Percentiles rank a stretch among this genome's conserved stretches.
These are phyloP conservation scores for Nerophis ophidion DNA, from an alignment of 2,113 vertebrate genomes.

Conservation along the genomic window DNA sequence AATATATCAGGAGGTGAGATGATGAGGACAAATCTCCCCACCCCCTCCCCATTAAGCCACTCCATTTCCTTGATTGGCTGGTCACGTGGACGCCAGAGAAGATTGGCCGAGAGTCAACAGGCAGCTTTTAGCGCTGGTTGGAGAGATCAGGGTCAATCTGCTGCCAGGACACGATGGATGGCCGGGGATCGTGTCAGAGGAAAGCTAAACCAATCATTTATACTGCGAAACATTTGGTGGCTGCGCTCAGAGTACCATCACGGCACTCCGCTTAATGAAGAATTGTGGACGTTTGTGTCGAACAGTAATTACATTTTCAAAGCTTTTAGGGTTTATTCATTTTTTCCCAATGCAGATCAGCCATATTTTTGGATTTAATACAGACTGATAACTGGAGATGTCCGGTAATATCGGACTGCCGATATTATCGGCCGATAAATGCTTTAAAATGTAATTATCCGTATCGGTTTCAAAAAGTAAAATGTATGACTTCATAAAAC, in stretches of 20 bases:
- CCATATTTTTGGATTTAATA: too few relatives aligned
- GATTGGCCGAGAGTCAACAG: constrained; percentile 32
- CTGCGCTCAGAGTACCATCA: not conserved
- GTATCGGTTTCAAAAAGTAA: too few relatives aligned
- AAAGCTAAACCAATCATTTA: constrained; percentile 40
- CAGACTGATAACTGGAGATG: too few relatives aligned
- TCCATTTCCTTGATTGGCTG: constrained; percentile 70
- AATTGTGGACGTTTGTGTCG: too few relatives aligned
- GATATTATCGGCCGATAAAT: too few relatives aligned
- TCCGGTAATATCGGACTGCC: too few relatives aligned
- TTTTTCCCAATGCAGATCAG: too few relatives aligned
- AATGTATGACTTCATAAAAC: too few relatives aligned
- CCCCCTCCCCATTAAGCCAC: constrained; percentile 64
- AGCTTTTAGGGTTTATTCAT: too few relatives aligned
- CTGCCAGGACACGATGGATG: constrained; percentile 27
- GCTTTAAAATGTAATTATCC: too few relatives aligned
- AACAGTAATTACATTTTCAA: too few relatives aligned
- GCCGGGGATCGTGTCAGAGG: constrained; percentile 23
- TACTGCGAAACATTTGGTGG: constrained; percentile 9
- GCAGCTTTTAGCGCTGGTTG: constrained; percentile 43
- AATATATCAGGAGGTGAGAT: constrained; percentile 62
- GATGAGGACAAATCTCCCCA: constrained; percentile 52
- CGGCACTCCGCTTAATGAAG: not conserved
- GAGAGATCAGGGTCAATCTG: constrained; percentile 37
- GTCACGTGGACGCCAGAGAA: constrained; percentile 49